phyloP scores from a whole-genome alignment of 92 coral and sea anemone species.

The Palythoa grandiflora region DNA sequence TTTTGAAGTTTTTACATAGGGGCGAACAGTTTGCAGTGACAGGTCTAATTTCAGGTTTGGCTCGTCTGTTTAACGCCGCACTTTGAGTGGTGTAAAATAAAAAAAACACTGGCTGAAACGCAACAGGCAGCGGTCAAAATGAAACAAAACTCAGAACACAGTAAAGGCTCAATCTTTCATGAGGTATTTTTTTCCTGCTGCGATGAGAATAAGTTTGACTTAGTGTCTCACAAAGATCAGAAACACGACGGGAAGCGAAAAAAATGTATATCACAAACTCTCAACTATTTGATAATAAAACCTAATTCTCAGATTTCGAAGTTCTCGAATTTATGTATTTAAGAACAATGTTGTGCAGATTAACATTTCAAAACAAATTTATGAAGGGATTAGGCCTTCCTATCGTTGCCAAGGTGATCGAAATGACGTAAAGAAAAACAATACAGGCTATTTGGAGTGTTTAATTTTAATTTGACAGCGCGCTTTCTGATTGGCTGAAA shows the following conservation, averaged over 20 bases:
- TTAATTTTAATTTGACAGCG: constrained; percentile 4
- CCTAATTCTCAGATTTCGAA: background rate
- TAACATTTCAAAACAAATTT: background rate
- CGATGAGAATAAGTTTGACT: constrained; percentile 31
- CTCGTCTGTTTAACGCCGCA: background rate
- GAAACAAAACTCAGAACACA: constrained; percentile 12
- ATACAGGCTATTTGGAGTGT: background rate
- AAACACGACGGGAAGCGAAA: background rate
- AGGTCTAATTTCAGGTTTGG: background rate
- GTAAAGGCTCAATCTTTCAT: constrained; percentile 1
- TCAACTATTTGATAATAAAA: background rate
- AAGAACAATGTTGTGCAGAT: background rate
- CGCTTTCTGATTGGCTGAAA: background rate
- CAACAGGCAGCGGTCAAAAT: background rate
- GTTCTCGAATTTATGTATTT: background rate
- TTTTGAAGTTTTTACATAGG: background rate
- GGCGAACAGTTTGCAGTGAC: background rate
- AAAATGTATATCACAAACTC: background rate
- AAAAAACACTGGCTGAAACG: background rate
- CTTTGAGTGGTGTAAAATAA: background rate
- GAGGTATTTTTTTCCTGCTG: constrained; percentile 3
- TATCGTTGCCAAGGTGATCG: background rate
- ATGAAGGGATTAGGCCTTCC: background rate
- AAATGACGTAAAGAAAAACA: background rate
- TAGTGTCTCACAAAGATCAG: background rate